Conservation (phyloP, 2,797 vertebrate genomes). For the Danio aesculapii region DNA sequence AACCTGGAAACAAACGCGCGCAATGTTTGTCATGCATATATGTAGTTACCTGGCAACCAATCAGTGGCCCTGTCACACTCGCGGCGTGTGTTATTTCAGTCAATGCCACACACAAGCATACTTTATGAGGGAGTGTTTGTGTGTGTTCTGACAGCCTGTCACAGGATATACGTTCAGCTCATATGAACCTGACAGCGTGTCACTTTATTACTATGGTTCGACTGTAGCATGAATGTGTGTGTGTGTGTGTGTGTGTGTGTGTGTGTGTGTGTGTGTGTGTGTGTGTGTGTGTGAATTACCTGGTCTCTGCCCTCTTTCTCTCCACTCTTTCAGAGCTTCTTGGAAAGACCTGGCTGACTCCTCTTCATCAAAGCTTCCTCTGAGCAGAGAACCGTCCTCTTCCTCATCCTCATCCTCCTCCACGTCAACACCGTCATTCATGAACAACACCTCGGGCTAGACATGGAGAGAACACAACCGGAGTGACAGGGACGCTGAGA, state of each 20-base stretch:
- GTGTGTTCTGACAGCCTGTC: slow-evolving; percentile 46
- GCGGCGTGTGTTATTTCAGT: slow-evolving; percentile 1
- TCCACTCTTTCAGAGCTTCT: slow-evolving; percentile 84
- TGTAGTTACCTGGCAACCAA: slow-evolving; percentile 51
- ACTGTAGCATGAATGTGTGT: neutral
- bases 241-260: too few relatives aligned
- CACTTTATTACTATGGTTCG: slow-evolving; percentile 17
- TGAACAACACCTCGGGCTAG: slow-evolving; percentile 66
- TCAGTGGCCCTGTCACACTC: slow-evolving; percentile 25
- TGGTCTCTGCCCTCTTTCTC: slow-evolving; percentile 69
- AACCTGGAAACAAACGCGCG: neutral
- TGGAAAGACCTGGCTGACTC: slow-evolving; percentile 83
- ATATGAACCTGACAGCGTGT: slow-evolving; percentile 27
- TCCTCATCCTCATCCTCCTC: slow-evolving; percentile 53
- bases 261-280: too few relatives aligned
- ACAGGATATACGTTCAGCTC: slow-evolving; percentile 25
- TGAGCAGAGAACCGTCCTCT: slow-evolving; percentile 66
- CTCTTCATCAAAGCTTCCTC: slow-evolving; percentile 80
- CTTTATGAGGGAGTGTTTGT: slow-evolving; percentile 21
- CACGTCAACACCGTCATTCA: slow-evolving; percentile 55
- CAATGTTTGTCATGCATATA: slow-evolving; percentile 28
- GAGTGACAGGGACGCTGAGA: neutral
- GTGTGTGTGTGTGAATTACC: slow-evolving; percentile 44
- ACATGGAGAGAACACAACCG: slow-evolving; percentile 40
- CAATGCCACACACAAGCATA: slow-evolving; percentile 20